Base-by-base conservation (phyloP, 2,113 vertebrate genomes). In the Corydoras maculifer region DNA sequence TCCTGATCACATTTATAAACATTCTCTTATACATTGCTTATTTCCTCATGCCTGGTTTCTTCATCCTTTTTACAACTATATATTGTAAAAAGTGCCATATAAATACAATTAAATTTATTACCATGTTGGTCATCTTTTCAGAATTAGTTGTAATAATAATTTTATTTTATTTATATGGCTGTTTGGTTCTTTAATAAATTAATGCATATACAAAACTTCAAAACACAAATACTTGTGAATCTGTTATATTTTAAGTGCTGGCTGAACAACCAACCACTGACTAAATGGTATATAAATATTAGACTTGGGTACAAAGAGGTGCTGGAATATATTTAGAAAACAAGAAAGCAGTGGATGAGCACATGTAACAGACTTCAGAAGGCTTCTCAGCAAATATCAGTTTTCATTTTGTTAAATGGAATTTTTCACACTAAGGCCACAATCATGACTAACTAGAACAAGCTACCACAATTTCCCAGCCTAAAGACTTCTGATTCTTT, bases 381-480 rank as follows among this genome's bases (percentile, higher is more conserved):
- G 49, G 62, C 31, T 60, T 77, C 71, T 77, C 71, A 70, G 62
- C 62, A 74, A 61, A 69, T 73, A 69, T 64, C 31, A 78, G 68
- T 61, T 25, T 25, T 15, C 49, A 15, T 74, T 58, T 70, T 74
- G 75, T 68, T 18, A 11, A 35, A 30, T 68, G 64, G 69, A 68
- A 78, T 72, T 68, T 78, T 55, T 75, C 77, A 72, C 64, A 60
- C 66, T 31, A 72, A 57, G 8, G 30, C 66, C 61, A 70, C 64
- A 75, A 62, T 75, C 5, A 65, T 75, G 74, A 66, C 49, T 65
- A 57, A 15, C 63, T 9, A 1, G 53, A 49, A 55, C 51, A 48
- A 62, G 25, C 13, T 10, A 25, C 54, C 25, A 3, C 8, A 9
- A 12, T 29, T 2, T 29, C 32, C 48, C 32, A 60, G 9, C 18